These are phyloP conservation scores for Sicus ferrugineus DNA, from an alignment of 2,888 invertebrate genomes.

Conservation along the genomic window DNA sequence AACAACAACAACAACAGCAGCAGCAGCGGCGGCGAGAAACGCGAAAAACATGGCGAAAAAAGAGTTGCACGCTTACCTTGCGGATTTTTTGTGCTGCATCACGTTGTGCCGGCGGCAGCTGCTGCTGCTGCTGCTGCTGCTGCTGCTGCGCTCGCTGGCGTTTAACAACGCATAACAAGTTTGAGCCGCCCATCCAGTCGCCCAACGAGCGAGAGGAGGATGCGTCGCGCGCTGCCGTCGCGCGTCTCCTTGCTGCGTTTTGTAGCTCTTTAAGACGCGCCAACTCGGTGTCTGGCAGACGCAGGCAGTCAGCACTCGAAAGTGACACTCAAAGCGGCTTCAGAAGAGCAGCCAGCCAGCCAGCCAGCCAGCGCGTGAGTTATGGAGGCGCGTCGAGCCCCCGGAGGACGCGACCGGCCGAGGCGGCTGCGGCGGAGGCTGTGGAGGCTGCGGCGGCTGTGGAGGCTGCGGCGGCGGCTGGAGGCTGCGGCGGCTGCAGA, in stretches of 20 bases:
- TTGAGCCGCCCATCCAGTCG: constrained; percentile 39
- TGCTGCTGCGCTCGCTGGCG: constrained; percentile 16
- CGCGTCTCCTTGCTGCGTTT: not conserved
- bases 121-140: not conserved
- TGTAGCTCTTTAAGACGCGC: constrained; percentile 15
- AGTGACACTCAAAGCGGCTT: constrained; percentile 23
- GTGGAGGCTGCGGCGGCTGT: not conserved
- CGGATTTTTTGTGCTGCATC: not conserved
- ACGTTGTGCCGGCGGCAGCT: not conserved
- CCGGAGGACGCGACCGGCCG: not conserved
- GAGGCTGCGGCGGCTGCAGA: not conserved
- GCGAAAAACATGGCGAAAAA: not conserved
- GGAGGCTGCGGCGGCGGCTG: not conserved
- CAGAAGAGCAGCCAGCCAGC: not conserved
- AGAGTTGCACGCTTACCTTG: not conserved
- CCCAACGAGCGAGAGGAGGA: not conserved
- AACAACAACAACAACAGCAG: not conserved
- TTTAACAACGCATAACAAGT: constrained; percentile 40
- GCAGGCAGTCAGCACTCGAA: constrained; percentile 14
- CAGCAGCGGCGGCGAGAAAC: not conserved
- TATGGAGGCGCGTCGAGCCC: no score
- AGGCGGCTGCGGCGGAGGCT: not conserved
- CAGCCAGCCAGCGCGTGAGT: no score
- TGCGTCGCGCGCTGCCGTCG: constrained; percentile 11
- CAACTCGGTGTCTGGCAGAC: constrained; percentile 14